Percentiles rank a stretch among this genome's conserved stretches.
These are phyloP conservation scores for Pachypanchax playfairii DNA, from an alignment of 2,113 vertebrate species.

Conservation along the genomic window DNA sequence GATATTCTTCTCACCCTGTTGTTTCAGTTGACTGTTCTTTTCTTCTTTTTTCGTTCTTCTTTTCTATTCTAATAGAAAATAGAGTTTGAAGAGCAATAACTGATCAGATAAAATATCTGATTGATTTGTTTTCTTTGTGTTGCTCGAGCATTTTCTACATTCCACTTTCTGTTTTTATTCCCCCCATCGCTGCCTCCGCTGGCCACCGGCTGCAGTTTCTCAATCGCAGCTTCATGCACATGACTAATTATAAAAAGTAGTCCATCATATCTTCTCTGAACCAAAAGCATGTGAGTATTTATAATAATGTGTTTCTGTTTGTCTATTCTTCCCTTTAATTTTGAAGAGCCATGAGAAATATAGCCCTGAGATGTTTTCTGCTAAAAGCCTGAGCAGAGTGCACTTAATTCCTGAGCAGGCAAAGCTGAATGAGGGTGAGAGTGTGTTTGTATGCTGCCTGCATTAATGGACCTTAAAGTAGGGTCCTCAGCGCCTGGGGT, in stretches of 20 bases:
- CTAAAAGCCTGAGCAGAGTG: constrained; percentile 69
- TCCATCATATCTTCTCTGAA: constrained; percentile 35
- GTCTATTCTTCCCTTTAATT: constrained; percentile 38
- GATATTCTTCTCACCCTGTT: constrained; percentile 40
- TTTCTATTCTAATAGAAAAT: not conserved
- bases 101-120: too few relatives aligned
- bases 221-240: constrained; percentile 40
- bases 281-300: constrained; percentile 32
- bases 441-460: constrained; percentile 52
- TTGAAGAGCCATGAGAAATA: constrained; percentile 49
- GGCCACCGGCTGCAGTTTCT: constrained; percentile 26
- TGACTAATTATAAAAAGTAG: constrained; percentile 61
- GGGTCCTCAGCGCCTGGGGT: constrained; percentile 58
- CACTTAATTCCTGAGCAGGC: constrained; percentile 66
- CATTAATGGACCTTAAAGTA: constrained; percentile 74
- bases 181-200: constrained; percentile 10
- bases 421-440: constrained; percentile 63
- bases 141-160: too few relatives aligned
- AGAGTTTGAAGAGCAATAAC: not conserved
- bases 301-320: constrained; percentile 15
- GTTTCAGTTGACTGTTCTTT: constrained; percentile 15
- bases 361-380: constrained; percentile 67
- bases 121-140: not conserved
- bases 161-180: not conserved
- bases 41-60: not conserved